phyloP scores from a whole-genome alignment of 1,140 invertebrate species.

The honey bee (Apis mellifera) region Amel_HAv3.1 CM009932.2:8019501-8020000 shows the following conservation, averaged over 20 bases:
- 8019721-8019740: slow-evolving; percentile 74
- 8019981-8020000: slow-evolving; percentile 60
- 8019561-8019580: not conserved
- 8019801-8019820: slow-evolving; percentile 77
- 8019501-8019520: not conserved
- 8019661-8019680: slow-evolving; percentile 32
- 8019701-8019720: slow-evolving; percentile 67
- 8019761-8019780: slow-evolving; percentile 75
- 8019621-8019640: slow-evolving; percentile 56
- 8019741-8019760: slow-evolving; percentile 69
- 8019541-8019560: not conserved
- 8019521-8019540: not conserved
- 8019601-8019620: slow-evolving; percentile 19
- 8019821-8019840: slow-evolving; percentile 72
- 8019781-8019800: slow-evolving; percentile 64
- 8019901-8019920: slow-evolving; percentile 43
- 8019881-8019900: slow-evolving; percentile 67
- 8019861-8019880: slow-evolving; percentile 67
- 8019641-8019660: slow-evolving; percentile 46
- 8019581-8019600: not conserved
- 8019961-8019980: slow-evolving; percentile 55
- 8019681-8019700: slow-evolving; percentile 47
- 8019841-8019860: slow-evolving; percentile 79
- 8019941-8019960: slow-evolving; percentile 50
- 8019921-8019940: slow-evolving; percentile 20